phyloP scores from a whole-genome alignment of 2,113 vertebrate species.

The Xenopus laevis region DNA sequence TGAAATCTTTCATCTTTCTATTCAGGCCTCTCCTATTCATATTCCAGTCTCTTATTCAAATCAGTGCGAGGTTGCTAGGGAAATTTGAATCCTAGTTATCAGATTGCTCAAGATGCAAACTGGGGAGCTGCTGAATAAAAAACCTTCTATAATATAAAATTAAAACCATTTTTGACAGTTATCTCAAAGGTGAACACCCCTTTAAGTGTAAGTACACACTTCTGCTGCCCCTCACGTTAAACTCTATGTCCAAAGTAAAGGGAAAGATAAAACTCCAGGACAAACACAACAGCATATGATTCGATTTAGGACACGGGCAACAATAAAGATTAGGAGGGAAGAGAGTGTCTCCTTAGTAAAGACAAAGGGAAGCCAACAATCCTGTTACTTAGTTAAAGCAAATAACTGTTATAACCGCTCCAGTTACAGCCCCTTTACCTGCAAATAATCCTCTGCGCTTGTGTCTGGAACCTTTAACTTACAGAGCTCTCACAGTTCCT shows the following conservation, averaged over 20 bases:
- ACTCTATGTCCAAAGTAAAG: slow-evolving; percentile 12
- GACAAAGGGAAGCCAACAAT: slow-evolving; percentile 11
- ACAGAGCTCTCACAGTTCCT: neutral
- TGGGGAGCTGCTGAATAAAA: no score
- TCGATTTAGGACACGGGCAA: slow-evolving; percentile 4
- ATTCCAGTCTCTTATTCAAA: no score
- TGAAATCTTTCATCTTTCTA: no score
- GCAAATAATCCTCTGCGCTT: slow-evolving; percentile 30
- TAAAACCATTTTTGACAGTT: no score
- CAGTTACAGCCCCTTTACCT: slow-evolving; percentile 12
- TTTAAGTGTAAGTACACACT: slow-evolving; percentile 46
- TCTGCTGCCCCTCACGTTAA: neutral
- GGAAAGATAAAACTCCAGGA: slow-evolving; percentile 17
- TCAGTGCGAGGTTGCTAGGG: no score
- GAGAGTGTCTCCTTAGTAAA: neutral
- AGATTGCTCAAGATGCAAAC: no score
- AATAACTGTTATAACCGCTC: slow-evolving; percentile 21
- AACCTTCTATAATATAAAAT: no score
- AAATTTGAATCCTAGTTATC: no score
- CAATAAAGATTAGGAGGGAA: no score
- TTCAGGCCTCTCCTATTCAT: no score
- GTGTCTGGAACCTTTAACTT: slow-evolving; percentile 4
- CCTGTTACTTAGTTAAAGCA: slow-evolving; percentile 11
- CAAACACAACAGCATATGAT: slow-evolving; percentile 21
- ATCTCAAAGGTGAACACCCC: no score